A percentile compares a stretch with the other conserved stretches of the same genome.
Evolutionary conservation across 2,797 vertebrate species (phyloP).

Genomic region (Acrossocheilus fasciatus): DNA sequence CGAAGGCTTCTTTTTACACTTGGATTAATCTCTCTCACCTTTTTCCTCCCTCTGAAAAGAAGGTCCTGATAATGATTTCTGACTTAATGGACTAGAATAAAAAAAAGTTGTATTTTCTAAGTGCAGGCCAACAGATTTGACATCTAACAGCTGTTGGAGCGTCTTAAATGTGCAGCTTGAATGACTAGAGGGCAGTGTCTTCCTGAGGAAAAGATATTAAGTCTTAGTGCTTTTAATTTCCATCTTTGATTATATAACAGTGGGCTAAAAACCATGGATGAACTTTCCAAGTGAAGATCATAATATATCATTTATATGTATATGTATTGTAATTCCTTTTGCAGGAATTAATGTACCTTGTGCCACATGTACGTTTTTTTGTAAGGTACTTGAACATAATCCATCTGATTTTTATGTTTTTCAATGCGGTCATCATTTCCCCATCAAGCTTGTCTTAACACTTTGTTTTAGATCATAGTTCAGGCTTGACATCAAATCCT

Average conservation of each 20-base stretch:
- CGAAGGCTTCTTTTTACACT: not conserved
- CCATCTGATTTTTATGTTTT: slow-evolving; percentile 35
- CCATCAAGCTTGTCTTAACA: slow-evolving; percentile 51
- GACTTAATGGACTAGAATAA: slow-evolving; percentile 3
- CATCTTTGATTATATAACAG: not conserved
- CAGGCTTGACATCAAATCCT: slow-evolving; percentile 48
- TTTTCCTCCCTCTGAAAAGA: not conserved
- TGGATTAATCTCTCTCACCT: slow-evolving; percentile 25
- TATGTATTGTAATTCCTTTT: slow-evolving; percentile 13
- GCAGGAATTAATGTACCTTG: slow-evolving; percentile 34
- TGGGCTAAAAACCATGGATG: not conserved
- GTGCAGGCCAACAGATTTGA: slow-evolving; percentile 10
- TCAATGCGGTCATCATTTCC: slow-evolving; percentile 48
- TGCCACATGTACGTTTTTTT: not conserved
- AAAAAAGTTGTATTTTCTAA: not conserved
- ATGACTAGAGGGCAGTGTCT: slow-evolving; percentile 18
- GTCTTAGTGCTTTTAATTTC: not conserved
- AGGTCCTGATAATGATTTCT: slow-evolving; percentile 8
- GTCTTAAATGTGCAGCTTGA: slow-evolving; percentile 5
- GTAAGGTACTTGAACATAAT: not conserved
- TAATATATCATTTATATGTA: not conserved
- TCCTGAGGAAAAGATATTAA: not conserved
- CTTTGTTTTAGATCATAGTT: slow-evolving; percentile 46
- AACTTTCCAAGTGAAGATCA: not conserved
- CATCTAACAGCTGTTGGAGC: slow-evolving; percentile 3